phyloP scores from a whole-genome alignment of 2,113 vertebrate genomes.

The Mus pahari region DNA sequence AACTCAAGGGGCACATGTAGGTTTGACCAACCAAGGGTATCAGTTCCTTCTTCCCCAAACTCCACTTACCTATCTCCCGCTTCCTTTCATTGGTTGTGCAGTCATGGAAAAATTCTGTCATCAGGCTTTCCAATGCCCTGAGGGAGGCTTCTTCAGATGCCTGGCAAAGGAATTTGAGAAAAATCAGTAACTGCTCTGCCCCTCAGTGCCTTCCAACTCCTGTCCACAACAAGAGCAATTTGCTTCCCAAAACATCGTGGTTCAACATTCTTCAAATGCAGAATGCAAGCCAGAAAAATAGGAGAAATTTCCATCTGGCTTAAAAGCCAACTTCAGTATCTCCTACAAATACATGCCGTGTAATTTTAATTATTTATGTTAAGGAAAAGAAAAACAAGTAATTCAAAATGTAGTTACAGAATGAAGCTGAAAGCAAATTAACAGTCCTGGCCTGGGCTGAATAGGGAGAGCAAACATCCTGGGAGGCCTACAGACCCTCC shows the following conservation, averaged over 20 bases:
- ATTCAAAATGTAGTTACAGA: conserved; percentile 53
- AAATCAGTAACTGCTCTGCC: conserved; percentile 57
- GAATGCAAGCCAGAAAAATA: conserved; percentile 55
- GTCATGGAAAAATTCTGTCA: conserved; percentile 99
- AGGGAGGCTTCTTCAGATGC: conserved; percentile 96
- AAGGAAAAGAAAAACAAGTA: conserved; percentile 3
- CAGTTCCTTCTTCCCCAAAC: neutral
- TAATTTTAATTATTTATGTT: conserved; percentile 55
- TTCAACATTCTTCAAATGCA: conserved; percentile 60
- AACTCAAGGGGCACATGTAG: neutral
- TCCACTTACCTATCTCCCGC: conserved; percentile 95
- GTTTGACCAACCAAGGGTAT: neutral
- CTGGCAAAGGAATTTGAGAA: conserved; percentile 83
- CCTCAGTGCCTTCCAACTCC: neutral
- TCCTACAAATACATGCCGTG: neutral
- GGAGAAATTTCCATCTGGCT: conserved; percentile 57
- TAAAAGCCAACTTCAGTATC: conserved; percentile 5
- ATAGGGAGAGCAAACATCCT: neutral
- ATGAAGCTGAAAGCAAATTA: conserved; percentile 22
- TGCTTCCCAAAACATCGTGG: conserved; percentile 54
- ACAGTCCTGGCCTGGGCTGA: neutral
- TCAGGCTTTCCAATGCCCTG: conserved; percentile 95
- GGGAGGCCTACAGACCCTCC: neutral
- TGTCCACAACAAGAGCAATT: neutral
- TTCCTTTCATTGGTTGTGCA: conserved; percentile 98